Base-by-base conservation (phyloP, 2,113 vertebrate species). In the Channa argus region DNA sequence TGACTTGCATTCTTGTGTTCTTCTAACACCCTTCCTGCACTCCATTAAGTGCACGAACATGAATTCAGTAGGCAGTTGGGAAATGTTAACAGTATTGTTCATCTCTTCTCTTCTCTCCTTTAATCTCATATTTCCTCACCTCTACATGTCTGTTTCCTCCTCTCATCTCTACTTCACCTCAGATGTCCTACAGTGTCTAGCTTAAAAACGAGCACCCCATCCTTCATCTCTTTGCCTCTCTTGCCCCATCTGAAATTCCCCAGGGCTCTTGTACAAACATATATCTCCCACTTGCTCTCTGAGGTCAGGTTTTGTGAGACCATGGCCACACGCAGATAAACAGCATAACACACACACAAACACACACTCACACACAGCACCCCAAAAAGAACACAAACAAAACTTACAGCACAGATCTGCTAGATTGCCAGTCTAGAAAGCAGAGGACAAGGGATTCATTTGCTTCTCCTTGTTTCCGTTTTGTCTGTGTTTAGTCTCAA, bases 401-500 rank as follows among this genome's bases (percentile, higher is more conserved):
- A 59, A n/a, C 24, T 69, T 10, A 65, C 63, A 73, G 72, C 39
- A 0, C 12, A 5, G 73, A 61, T 24, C 70, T 83, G 86, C 85
- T 82, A 77, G 86, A 90, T 89, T 50, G 66, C 85, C 86, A 84
- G 62, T 78, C 63, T 63, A 15, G 60, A 33, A 41, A 71, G 63
- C 60, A 54, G 61, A 66, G 65, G 70, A 78, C 49, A 39, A 43
- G 50, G 49, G 81, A 86, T 69, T 73, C 36, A 33, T 76, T 82
- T 3, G 49, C 62, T 61, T 71, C 80, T 86, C 83, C 80, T 83
- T 65, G 74, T 77, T 83, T 80, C 74, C 38, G 49, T 67, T 46
- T 58, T 53, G 69, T 65, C 82, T 85, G 53, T 89, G 90, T 90
- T 88, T 91, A 89, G 90, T 82, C 88, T 89, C 77, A 63, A 44